Conservation (phyloP, 2,797 vertebrate species). For the Lateolabrax maculatus region DNA sequence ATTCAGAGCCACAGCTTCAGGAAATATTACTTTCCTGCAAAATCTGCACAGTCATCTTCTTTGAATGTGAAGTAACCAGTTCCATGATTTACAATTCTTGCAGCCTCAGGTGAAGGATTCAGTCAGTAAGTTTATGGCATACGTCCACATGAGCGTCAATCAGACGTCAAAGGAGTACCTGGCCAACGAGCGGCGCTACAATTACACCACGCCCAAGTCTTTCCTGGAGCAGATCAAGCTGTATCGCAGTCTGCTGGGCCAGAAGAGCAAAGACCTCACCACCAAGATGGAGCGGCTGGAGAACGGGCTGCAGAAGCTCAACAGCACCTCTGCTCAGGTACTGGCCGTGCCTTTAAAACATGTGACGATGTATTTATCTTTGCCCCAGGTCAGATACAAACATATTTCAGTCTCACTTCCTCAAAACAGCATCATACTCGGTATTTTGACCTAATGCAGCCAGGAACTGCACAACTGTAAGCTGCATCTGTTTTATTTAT, state of each 20-base stretch:
- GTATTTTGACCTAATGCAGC: background rate
- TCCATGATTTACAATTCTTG: constrained; percentile 19
- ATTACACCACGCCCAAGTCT: constrained; percentile 97
- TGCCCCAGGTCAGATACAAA: background rate
- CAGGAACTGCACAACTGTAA: background rate
- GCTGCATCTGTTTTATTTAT: background rate
- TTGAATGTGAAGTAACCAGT: constrained; percentile 29
- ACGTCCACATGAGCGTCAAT: constrained; percentile 92
- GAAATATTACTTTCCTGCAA: constrained; percentile 30
- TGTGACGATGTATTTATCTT: background rate
- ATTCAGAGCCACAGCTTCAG: constrained; percentile 25
- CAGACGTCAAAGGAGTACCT: constrained; percentile 90
- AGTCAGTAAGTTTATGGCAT: constrained; percentile 97
- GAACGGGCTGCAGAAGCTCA: constrained; percentile 94
- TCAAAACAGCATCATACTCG: background rate
- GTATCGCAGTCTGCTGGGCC: constrained; percentile 89
- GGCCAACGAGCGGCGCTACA: constrained; percentile 91
- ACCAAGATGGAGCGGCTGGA: constrained; percentile 92
- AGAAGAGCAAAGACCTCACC: constrained; percentile 88
- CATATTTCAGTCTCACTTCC: background rate
- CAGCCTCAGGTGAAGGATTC: constrained; percentile 87
- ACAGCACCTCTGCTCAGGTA: constrained; percentile 94
- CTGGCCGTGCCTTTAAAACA: background rate
- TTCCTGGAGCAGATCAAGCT: constrained; percentile 97
- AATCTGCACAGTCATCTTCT: constrained; percentile 43